Conservation (phyloP, 2,797 vertebrate genomes). For the Erpetoichthys calabaricus region DNA sequence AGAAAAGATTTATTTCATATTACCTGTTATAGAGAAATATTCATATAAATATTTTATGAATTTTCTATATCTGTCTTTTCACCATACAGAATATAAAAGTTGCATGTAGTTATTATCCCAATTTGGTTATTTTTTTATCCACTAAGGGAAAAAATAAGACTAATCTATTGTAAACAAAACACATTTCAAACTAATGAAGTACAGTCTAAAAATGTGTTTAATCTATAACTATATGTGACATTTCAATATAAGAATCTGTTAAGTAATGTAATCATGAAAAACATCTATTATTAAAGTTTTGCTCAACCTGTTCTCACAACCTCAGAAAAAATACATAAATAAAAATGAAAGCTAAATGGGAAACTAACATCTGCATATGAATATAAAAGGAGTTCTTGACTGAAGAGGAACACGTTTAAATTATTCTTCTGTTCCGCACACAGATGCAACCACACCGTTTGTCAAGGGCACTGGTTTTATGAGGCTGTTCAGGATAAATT, state of each 20-base stretch:
- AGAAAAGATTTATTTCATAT: not conserved
- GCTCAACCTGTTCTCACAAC: not conserved
- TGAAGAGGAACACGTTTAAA: no score
- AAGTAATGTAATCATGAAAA: not conserved
- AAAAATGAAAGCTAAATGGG: no score
- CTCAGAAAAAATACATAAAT: not conserved
- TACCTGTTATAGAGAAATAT: not conserved
- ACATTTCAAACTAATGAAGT: not conserved
- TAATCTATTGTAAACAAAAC: not conserved
- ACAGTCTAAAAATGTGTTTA: not conserved
- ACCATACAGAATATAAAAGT: not conserved
- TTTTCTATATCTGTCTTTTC: not conserved
- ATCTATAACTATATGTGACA: not conserved
- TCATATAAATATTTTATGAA: not conserved
- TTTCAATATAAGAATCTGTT: not conserved
- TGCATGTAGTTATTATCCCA: not conserved
- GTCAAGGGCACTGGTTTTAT: no score
- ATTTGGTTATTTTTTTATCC: conserved; percentile 1
- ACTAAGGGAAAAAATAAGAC: not conserved
- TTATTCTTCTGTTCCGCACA: no score
- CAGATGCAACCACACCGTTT: no score
- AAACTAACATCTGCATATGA: no score
- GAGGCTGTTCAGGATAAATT: no score
- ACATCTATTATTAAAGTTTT: not conserved
- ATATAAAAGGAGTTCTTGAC: no score